Evolutionary conservation across 2,113 vertebrate species (phyloP), one percentile per base, ranked within the genome.

Genomic region (Mastomys coucha): DNA sequence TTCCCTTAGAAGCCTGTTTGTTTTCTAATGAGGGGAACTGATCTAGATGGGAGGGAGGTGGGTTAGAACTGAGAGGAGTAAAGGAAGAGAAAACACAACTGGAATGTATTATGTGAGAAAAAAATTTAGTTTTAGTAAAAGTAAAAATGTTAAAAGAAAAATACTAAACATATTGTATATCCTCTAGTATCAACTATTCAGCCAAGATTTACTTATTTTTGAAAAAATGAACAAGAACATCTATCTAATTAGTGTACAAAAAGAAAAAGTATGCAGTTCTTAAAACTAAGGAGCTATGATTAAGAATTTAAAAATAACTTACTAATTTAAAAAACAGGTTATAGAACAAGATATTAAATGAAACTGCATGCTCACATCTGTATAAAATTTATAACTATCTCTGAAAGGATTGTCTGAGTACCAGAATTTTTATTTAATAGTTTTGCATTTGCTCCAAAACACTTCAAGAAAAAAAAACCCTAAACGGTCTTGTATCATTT

Each of bases 281-380:
- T 96, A 33, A 97, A 97, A 93, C 89, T 78, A 93, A 80, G 60
- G 12, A 81, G 36, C 56, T 89, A 22, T 14, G 42, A 94, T 94
- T 92, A 97, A 58, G 36, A 24, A 33, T 88, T 58, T 94, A 92
- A 94, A 92, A 33, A 84, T 73, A 97, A 86, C 24, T 84, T 90
- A 88, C 45, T 90, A 96, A 95, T 56, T 85, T 93, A 88, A 90
- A 95, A 92, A 89, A 65, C 10, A 95, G 3, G 31, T 67, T 92
- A 96, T 16, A 97, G 5, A 53, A 80, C 63, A 93, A 31, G 60
- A 73, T 45, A 26, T 36, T 94, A 93, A 95, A 91, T 82, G 76
- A 96, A 97, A 96, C 6, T 85, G 72, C 28, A 78, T 24, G 88
- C 17, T 53, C 73, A 22, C 60, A 81, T 67, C 31, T 95, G 53